phyloP scores from a whole-genome alignment of 2,797 vertebrate genomes.

The Halcyon chelicuti region DNA sequence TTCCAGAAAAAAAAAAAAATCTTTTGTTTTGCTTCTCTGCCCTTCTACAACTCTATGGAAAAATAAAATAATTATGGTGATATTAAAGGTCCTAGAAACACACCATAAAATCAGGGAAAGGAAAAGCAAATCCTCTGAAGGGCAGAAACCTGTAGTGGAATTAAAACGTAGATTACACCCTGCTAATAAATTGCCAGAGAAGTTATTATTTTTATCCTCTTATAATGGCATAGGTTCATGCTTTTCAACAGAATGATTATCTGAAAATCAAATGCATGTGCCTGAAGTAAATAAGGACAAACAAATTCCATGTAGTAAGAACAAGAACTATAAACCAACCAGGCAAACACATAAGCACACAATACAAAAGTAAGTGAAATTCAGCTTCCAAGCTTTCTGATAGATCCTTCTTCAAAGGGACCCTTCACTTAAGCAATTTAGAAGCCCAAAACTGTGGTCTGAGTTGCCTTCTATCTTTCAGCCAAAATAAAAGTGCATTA shows the following conservation, averaged over 20 bases:
- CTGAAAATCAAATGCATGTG: slow-evolving; percentile 24
- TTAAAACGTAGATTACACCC: slow-evolving; percentile 36
- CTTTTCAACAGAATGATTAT: slow-evolving; percentile 35
- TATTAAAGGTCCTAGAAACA: not conserved
- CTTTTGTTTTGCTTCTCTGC: not conserved
- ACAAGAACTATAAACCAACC: not conserved
- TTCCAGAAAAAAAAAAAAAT: not conserved
- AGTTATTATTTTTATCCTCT: slow-evolving; percentile 17
- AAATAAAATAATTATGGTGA: not conserved
- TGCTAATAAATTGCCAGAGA: slow-evolving; percentile 20
- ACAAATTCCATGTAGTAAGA: not conserved
- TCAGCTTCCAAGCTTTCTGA: not conserved
- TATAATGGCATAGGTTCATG: not conserved
- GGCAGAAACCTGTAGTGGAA: not conserved
- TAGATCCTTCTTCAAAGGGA: not conserved
- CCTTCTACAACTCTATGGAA: not conserved
- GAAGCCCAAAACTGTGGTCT: not conserved
- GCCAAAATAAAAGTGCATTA: not conserved
- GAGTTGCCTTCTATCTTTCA: not conserved
- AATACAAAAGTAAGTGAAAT: not conserved
- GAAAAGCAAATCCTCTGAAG: slow-evolving; percentile 1
- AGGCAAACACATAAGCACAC: not conserved
- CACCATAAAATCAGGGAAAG: not conserved
- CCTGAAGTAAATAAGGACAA: slow-evolving; percentile 23
- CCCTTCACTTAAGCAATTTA: not conserved